Evolutionary conservation across 2,113 vertebrate genomes (phyloP).

Genomic region (Marcusenius ussheri): DNA sequence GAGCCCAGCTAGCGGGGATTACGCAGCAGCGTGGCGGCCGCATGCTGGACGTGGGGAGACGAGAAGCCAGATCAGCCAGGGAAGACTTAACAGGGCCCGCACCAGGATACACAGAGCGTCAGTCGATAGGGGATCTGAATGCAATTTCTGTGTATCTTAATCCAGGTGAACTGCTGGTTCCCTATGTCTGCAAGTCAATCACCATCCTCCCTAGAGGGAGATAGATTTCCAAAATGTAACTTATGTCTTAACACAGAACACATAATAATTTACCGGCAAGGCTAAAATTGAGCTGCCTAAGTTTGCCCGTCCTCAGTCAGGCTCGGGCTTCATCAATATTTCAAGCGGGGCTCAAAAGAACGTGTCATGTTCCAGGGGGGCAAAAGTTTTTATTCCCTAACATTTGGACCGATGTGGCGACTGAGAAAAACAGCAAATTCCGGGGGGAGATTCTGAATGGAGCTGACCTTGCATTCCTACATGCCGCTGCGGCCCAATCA

Average conservation of each 20-base stretch:
- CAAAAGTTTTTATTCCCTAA: not conserved
- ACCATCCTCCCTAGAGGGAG: not conserved
- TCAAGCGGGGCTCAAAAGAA: not conserved
- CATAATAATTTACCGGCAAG: not conserved
- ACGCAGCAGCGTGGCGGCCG: not conserved
- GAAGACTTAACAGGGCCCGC: not conserved
- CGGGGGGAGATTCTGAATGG: not conserved
- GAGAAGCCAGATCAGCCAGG: not conserved
- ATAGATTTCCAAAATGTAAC: not conserved
- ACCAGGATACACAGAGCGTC: not conserved
- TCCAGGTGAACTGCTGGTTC: not conserved
- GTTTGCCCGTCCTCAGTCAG: not conserved
- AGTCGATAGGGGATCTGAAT: not conserved
- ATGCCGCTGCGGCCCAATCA: not conserved
- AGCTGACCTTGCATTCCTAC: not conserved
- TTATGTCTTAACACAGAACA: not conserved
- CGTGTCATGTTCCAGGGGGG: not conserved
- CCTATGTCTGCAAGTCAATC: not conserved
- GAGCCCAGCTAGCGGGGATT: not conserved
- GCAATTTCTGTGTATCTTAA: slow-evolving; percentile 9
- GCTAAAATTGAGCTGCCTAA: not conserved
- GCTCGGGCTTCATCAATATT: slow-evolving; percentile 1
- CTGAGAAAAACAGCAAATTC: not conserved
- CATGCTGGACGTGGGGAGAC: too few species aligned
- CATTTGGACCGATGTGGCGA: not conserved